These are phyloP conservation scores for Archocentrus centrarchus DNA, from an alignment of 2,113 vertebrate genomes.

Conservation along the genomic window DNA sequence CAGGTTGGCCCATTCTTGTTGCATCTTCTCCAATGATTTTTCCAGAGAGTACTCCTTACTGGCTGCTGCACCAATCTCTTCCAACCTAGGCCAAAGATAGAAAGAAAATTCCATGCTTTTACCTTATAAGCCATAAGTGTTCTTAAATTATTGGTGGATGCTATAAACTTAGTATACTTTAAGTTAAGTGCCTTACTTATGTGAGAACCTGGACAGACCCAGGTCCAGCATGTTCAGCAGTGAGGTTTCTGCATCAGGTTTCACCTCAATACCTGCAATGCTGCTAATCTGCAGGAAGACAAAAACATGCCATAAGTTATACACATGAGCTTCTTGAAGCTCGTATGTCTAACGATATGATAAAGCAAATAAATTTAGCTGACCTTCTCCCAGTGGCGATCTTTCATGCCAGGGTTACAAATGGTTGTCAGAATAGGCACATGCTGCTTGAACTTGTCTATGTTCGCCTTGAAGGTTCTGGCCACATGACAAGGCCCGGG, in stretches of 20 bases:
- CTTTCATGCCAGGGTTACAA: conserved; percentile 91
- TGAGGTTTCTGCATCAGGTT: conserved; percentile 79
- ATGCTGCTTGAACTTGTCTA: conserved; percentile 89
- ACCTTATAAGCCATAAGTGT: neutral
- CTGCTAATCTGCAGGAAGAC: conserved; percentile 84
- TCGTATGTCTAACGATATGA: neutral
- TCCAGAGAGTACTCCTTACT: conserved; percentile 92
- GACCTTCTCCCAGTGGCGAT: conserved; percentile 90
- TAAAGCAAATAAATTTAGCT: neutral
- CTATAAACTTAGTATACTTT: neutral
- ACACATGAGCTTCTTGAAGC: conserved; percentile 21
- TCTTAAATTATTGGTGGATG: neutral
- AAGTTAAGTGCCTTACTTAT: conserved; percentile 81
- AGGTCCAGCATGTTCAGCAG: conserved; percentile 86
- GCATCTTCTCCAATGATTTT: conserved; percentile 92
- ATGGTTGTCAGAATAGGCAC: conserved; percentile 85
- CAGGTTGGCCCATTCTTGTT: conserved; percentile 85
- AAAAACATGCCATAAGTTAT: conserved; percentile 29
- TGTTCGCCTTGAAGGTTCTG: conserved; percentile 83
- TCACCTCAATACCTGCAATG: conserved; percentile 84
- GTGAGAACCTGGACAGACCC: conserved; percentile 83
- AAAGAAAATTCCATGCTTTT: neutral
- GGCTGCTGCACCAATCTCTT: conserved; percentile 87
- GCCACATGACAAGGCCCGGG: conserved; percentile 83
- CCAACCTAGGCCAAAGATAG: conserved; percentile 78